phyloP scores from a whole-genome alignment of 2,113 vertebrate species.

The Tauraco erythrolophus region DNA sequence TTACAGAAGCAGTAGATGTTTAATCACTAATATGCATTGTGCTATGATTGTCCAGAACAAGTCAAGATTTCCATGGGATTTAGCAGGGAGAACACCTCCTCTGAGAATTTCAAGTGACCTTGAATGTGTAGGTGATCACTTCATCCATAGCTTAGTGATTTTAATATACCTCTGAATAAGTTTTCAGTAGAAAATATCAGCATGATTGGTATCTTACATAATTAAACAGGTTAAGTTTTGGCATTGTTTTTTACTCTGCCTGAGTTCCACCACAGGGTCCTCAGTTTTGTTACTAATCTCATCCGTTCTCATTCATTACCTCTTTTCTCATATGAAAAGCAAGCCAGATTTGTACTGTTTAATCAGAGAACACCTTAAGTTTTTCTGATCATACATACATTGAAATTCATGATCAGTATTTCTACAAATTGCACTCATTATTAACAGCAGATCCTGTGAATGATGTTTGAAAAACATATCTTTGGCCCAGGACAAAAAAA shows the following conservation, averaged over 20 bases:
- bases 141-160: not conserved
- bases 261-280: not conserved
- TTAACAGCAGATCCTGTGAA: not conserved
- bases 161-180: not conserved
- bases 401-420: not conserved
- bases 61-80: not conserved
- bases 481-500: not conserved
- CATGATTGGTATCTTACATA: not conserved
- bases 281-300: not conserved
- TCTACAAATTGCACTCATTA: not conserved
- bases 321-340: not conserved
- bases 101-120: not conserved
- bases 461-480: not conserved
- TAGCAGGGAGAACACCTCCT: not conserved
- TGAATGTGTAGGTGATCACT: not conserved
- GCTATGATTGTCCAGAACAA: fast-evolving
- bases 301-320: not conserved
- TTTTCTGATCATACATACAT: not conserved
- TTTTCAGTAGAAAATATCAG: not conserved
- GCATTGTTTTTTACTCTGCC: not conserved
- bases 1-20: not conserved
- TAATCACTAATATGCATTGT: not conserved
- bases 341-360: not conserved
- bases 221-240: not conserved
- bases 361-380: not conserved